Percentiles rank a stretch among this genome's conserved stretches.
These are phyloP conservation scores for Anoplophora glabripennis DNA, from an alignment of 1,140 invertebrate species.

Conservation along the genomic window DNA sequence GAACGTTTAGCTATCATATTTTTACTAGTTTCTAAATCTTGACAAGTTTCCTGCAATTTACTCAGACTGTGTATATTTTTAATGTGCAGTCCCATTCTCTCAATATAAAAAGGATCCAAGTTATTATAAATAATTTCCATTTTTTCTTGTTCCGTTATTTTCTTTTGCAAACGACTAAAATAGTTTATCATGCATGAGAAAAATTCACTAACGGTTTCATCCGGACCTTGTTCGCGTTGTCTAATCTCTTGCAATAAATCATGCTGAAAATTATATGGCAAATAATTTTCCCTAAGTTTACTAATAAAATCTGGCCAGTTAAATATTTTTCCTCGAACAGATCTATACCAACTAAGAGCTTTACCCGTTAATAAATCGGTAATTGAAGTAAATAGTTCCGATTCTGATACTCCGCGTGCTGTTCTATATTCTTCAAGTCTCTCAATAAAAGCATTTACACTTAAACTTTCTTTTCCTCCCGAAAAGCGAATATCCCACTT, in stretches of 20 bases:
- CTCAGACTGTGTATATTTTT: slow-evolving; percentile 4
- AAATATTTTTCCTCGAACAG: too few relatives aligned
- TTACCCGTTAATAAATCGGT: slow-evolving; percentile 8
- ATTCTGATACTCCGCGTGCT: neutral
- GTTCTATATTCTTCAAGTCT: slow-evolving; percentile 9
- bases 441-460: slow-evolving; percentile 14
- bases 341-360: too few relatives aligned
- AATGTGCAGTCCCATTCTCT: neutral
- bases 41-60: neutral
- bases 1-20: neutral
- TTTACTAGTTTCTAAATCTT: slow-evolving; percentile 4
- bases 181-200: neutral
- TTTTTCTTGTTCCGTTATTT: neutral
- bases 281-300: too few relatives aligned
- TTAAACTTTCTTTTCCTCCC: too few relatives aligned
- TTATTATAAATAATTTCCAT: too few relatives aligned
- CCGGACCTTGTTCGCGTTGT: neutral
- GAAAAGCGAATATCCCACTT: too few relatives aligned
- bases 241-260: slow-evolving; percentile 22
- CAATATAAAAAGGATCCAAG: too few relatives aligned
- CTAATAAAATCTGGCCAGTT: too few relatives aligned
- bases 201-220: neutral
- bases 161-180: neutral
- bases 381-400: neutral
- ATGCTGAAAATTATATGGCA: slow-evolving; percentile 33